These are phyloP conservation scores for Raja brachyura DNA, from an alignment of 2,113 vertebrate genomes.

Conservation along the genomic window DNA sequence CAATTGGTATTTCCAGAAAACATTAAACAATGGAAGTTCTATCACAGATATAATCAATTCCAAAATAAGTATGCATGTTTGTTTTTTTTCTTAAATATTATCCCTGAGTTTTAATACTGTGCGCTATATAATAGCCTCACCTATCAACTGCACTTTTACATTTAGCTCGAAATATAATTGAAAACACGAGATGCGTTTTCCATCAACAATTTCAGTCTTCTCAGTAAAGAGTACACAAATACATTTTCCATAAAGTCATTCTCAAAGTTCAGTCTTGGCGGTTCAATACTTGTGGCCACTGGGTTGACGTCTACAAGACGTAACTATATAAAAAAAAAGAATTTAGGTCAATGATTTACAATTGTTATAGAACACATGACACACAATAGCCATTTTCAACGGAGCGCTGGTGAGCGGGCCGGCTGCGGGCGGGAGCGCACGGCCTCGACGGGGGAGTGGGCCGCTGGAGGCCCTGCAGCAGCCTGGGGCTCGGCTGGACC, in stretches of 20 bases:
- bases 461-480: too few relatives aligned
- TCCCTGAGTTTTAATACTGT: neutral
- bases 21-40: neutral
- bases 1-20: neutral
- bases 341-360: neutral
- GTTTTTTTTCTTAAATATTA: neutral
- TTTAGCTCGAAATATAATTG: neutral
- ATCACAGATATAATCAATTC: neutral
- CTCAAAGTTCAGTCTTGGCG: neutral
- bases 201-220: neutral
- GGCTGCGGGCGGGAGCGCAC: too few relatives aligned
- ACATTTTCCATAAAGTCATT: constrained; percentile 1
- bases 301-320: neutral
- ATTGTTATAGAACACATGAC: neutral
- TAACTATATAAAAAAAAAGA: neutral
- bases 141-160: neutral
- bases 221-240: neutral
- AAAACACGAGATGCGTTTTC: constrained; percentile 15
- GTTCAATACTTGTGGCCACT: neutral
- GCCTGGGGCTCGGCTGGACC: too few relatives aligned
- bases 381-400: neutral
- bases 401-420: too few relatives aligned
- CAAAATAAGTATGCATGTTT: neutral
- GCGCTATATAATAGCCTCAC: neutral
- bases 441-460: too few relatives aligned